A percentile compares a stretch with the other conserved stretches of the same genome.
These are phyloP conservation scores for Mohoua ochrocephala DNA, from an alignment of 2,113 vertebrate species.

Conservation along the genomic window DNA sequence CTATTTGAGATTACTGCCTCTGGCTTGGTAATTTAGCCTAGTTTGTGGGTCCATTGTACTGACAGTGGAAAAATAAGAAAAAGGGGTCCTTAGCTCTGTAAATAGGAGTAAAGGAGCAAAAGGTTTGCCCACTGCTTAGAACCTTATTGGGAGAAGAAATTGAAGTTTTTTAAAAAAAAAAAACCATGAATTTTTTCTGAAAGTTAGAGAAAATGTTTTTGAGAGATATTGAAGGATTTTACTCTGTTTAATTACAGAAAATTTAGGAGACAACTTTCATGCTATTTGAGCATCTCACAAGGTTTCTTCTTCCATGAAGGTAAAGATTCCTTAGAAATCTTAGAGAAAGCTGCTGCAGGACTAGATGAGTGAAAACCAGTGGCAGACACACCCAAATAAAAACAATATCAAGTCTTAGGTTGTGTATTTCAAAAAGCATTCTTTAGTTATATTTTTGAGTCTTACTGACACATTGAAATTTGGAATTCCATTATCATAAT, in stretches of 20 bases:
- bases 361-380: not conserved
- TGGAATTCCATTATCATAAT: not conserved
- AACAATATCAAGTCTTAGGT: not conserved
- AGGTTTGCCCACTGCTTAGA: not conserved
- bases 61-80: not conserved
- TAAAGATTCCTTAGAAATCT: not conserved
- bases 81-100: not conserved
- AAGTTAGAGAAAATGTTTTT: not conserved
- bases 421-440: not conserved
- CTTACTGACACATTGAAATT: not conserved
- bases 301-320: not conserved
- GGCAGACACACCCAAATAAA: not conserved
- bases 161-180: not conserved
- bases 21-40: not conserved
- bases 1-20: not conserved
- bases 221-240: not conserved
- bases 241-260: not conserved
- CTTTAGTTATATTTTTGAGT: not conserved
- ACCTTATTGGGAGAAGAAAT: not conserved
- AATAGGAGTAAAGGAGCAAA: not conserved
- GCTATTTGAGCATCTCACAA: not conserved
- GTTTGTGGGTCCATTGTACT: not conserved
- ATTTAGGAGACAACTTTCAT: not conserved
- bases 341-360: not conserved
- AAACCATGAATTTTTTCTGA: rapidly evolving